These are phyloP conservation scores for Tachina lurida DNA, from an alignment of 2,888 invertebrate genomes.

Conservation along the genomic window DNA sequence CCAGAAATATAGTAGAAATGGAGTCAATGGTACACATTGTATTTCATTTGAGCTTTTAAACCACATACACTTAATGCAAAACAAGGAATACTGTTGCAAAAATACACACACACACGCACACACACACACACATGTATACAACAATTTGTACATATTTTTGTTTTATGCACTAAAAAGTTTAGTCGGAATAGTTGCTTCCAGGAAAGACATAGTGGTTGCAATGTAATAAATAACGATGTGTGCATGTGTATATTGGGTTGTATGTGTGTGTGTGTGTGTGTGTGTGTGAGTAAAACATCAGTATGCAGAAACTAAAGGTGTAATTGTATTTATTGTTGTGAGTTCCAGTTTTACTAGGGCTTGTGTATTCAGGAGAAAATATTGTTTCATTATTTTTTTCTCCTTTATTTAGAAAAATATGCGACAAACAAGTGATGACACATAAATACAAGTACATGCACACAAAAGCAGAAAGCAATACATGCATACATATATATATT, in stretches of 20 bases:
- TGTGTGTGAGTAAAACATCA: neutral
- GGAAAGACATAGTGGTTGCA: neutral
- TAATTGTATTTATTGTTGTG: slow-evolving; percentile 34
- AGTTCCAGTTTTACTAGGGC: slow-evolving; percentile 24
- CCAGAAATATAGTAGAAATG: slow-evolving; percentile 38
- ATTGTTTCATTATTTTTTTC: neutral
- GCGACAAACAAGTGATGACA: neutral
- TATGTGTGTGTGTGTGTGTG: neutral
- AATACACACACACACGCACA: neutral
- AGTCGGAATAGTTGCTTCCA: slow-evolving; percentile 25
- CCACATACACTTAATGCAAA: slow-evolving; percentile 49
- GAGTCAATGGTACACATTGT: slow-evolving; percentile 53
- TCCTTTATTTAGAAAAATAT: slow-evolving; percentile 13
- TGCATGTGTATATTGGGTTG: too few relatives aligned
- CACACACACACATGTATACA: neutral
- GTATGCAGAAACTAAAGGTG: slow-evolving; percentile 16
- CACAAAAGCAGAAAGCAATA: slow-evolving; percentile 27
- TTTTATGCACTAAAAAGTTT: slow-evolving; percentile 7
- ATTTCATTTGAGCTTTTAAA: slow-evolving; percentile 42
- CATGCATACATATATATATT: neutral
- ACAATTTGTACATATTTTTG: neutral
- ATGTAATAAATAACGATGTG: neutral
- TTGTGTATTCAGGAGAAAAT: slow-evolving; percentile 19
- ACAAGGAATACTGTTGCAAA: slow-evolving; percentile 18
- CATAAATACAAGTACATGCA: slow-evolving; percentile 5